Evolutionary conservation across 1,140 invertebrate species (phyloP).

Genomic region (Aphelenchoides besseyi): DNA sequence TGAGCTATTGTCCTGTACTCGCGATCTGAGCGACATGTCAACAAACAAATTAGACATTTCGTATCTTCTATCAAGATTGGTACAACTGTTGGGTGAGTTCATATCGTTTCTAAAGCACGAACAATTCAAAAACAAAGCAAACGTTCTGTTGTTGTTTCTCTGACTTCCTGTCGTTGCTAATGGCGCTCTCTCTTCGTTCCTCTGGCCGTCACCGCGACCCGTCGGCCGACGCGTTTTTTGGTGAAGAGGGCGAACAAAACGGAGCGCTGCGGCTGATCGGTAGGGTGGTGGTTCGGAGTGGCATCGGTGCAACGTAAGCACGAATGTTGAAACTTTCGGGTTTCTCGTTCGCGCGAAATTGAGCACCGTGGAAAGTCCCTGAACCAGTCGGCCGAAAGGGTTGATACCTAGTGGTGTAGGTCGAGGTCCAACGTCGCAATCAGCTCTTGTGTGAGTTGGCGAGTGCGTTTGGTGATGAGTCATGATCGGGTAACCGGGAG

Average conservation of each 20-base stretch:
- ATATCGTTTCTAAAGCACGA: background rate
- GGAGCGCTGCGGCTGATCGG: background rate
- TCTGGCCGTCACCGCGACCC: background rate
- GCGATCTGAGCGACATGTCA: conserved; percentile 35
- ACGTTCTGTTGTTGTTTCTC: background rate
- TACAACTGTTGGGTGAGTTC: conserved; percentile 34
- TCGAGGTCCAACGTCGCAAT: conserved; percentile 3
- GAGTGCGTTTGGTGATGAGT: background rate
- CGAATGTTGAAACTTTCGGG: background rate
- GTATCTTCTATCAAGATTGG: conserved; percentile 30
- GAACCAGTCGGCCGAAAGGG: conserved; percentile 5
- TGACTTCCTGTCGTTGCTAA: background rate
- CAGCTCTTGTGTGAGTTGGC: background rate
- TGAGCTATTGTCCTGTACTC: conserved; percentile 36
- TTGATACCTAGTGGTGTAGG: background rate
- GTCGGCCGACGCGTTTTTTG: background rate
- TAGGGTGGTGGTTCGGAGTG: background rate
- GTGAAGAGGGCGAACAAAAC: background rate
- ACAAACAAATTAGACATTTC: conserved; percentile 24
- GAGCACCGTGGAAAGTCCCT: conserved; percentile 12
- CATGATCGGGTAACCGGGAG: background rate
- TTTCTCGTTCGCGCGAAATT: background rate
- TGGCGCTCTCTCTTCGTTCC: background rate
- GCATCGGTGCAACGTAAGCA: background rate
- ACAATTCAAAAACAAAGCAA: background rate